Percentiles rank a stretch among this genome's conserved stretches.
These are phyloP conservation scores for Crotalus helleri DNA, from an alignment of 2,113 vertebrate species.

Conservation along the genomic window DNA sequence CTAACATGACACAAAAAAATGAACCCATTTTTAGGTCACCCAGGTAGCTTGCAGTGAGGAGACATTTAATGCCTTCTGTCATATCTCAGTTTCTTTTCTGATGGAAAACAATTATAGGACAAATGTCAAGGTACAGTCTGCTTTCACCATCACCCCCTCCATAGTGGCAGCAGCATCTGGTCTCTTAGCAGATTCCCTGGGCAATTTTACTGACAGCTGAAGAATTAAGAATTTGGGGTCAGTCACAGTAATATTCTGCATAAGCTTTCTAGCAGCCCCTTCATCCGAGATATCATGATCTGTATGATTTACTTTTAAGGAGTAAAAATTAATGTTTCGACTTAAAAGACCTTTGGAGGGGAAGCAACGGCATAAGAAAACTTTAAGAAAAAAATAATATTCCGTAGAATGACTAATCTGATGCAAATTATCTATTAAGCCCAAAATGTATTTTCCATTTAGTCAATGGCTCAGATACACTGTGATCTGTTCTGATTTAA, in stretches of 20 bases:
- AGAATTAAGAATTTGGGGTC: constrained; percentile 64
- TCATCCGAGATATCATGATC: constrained; percentile 54
- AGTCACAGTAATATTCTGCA: constrained; percentile 55
- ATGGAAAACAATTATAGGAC: constrained; percentile 70
- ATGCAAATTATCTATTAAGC: not conserved
- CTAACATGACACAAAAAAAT: not conserved
- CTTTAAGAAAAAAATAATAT: not conserved
- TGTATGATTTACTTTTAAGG: constrained; percentile 51
- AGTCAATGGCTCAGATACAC: not conserved
- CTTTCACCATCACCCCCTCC: constrained; percentile 5
- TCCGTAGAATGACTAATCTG: not conserved
- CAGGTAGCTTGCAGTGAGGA: constrained; percentile 37
- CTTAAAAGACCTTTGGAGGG: constrained; percentile 42
- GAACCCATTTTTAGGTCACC: constrained; percentile 36
- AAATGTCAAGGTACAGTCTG: constrained; percentile 71
- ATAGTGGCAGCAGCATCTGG: constrained; percentile 53
- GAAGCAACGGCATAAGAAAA: constrained; percentile 7
- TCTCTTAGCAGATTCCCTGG: constrained; percentile 62
- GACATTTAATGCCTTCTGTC: constrained; percentile 53
- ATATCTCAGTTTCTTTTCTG: constrained; percentile 65
- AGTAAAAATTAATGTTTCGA: constrained; percentile 53
- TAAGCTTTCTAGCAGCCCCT: constrained; percentile 47
- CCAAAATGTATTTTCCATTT: not conserved
- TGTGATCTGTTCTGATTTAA: not conserved
- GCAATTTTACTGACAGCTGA: constrained; percentile 66